Conservation (phyloP, 2,113 vertebrate genomes). For the Dasyurus viverrinus region DNA sequence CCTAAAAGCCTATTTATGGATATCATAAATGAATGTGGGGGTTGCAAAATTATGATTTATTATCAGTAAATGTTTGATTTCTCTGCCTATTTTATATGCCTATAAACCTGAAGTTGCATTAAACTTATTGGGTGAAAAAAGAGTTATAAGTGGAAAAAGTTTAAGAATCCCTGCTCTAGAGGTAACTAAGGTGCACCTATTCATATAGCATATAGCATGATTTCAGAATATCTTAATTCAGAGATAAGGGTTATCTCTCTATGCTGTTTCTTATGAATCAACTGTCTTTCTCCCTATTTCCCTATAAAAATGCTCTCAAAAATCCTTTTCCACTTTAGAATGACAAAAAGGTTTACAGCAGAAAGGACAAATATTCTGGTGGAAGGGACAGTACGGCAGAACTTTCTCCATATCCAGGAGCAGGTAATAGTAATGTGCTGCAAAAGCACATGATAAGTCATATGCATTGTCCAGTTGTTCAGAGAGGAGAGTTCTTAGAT, state of each 20-base stretch:
- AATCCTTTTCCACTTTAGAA: neutral
- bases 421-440: neutral
- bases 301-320: neutral
- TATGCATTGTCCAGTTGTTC: neutral
- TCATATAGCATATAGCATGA: neutral
- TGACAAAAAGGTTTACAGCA: neutral
- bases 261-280: neutral
- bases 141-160: no score
- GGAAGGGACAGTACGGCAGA: neutral
- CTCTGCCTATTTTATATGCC: no score
- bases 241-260: neutral
- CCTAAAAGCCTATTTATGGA: no score
- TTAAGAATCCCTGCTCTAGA: no score
- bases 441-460: neutral
- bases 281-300: neutral
- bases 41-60: no score
- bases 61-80: no score
- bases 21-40: no score
- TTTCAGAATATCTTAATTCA: neutral
- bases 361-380: neutral
- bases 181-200: neutral
- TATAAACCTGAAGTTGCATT: no score
- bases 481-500: neutral
- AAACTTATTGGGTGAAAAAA: no score
- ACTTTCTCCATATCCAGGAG: neutral